These are phyloP conservation scores for Heliothis subflexa DNA, from an alignment of 1,140 invertebrate genomes.

Conservation along the genomic window DNA sequence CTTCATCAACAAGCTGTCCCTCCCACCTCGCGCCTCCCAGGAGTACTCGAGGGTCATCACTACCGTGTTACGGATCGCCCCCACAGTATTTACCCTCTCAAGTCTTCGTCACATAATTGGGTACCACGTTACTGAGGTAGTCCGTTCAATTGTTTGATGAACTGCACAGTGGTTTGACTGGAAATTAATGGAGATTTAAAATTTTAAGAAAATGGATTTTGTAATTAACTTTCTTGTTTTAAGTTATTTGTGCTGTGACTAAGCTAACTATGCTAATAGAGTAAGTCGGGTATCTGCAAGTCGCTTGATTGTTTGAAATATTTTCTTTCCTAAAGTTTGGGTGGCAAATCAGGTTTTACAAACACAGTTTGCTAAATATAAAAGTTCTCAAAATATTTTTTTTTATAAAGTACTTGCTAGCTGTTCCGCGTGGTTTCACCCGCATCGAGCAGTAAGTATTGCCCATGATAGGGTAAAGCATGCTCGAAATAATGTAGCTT, in stretches of 20 bases:
- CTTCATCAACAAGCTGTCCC: slow-evolving; percentile 33
- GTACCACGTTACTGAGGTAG: slow-evolving; percentile 58
- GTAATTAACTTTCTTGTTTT: slow-evolving; percentile 23
- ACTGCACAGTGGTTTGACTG: slow-evolving; percentile 15
- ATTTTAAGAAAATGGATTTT: slow-evolving; percentile 17
- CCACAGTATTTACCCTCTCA: slow-evolving; percentile 70
- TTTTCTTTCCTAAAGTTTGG: too few relatives aligned
- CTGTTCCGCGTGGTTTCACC: too few relatives aligned
- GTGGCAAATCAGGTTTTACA: too few relatives aligned
- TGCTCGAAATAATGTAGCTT: too few relatives aligned
- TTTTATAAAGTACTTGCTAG: too few relatives aligned
- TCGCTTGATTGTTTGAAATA: too few relatives aligned
- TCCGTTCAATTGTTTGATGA: slow-evolving; percentile 33
- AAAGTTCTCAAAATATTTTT: too few relatives aligned
- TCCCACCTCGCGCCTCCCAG: slow-evolving; percentile 51
- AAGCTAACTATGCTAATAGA: neutral
- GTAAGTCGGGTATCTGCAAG: too few relatives aligned
- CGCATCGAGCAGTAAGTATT: too few relatives aligned
- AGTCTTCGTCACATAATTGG: slow-evolving; percentile 78
- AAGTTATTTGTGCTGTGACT: neutral
- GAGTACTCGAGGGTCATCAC: slow-evolving; percentile 43
- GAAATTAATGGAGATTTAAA: slow-evolving; percentile 32
- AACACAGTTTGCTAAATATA: too few relatives aligned
- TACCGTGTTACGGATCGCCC: slow-evolving; percentile 73
- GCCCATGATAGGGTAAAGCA: too few relatives aligned